Percentiles rank a stretch among this genome's conserved stretches.
Conservation (phyloP, 2,797 vertebrate genomes). For the Streptopelia turtur region DNA sequence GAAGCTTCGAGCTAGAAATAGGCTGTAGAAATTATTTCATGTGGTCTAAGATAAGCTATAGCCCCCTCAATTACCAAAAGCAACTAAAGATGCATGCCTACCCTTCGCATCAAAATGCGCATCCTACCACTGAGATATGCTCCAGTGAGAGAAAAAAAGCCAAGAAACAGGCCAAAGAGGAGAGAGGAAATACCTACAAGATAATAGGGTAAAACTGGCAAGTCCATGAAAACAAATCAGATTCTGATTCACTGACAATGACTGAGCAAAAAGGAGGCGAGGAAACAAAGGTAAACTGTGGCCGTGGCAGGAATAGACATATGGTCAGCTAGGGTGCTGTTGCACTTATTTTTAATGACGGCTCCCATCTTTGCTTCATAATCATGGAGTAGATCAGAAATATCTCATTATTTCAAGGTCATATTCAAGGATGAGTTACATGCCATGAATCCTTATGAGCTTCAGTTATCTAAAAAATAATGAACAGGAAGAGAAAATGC, state of each 20-base stretch:
- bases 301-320: neutral
- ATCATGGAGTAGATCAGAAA: neutral
- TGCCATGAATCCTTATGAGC: neutral
- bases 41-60: neutral
- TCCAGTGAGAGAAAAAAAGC: neutral
- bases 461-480: neutral
- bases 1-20: neutral
- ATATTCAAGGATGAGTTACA: neutral
- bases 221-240: neutral
- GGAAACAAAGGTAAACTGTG: neutral
- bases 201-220: neutral
- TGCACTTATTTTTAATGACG: neutral
- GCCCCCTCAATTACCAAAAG: neutral
- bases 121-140: neutral
- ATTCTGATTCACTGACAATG: neutral
- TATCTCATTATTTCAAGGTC: constrained; percentile 24
- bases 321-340: neutral
- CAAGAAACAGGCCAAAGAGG: neutral
- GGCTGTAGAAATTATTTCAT: neutral
- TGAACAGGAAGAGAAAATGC: neutral
- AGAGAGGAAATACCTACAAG: neutral
- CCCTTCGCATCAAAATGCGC: neutral
- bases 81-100: neutral
- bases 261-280: neutral
- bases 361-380: neutral